Base-by-base conservation (phyloP, 2,888 invertebrate genomes). In the Amblyjoppa fuscipennis region DNA sequence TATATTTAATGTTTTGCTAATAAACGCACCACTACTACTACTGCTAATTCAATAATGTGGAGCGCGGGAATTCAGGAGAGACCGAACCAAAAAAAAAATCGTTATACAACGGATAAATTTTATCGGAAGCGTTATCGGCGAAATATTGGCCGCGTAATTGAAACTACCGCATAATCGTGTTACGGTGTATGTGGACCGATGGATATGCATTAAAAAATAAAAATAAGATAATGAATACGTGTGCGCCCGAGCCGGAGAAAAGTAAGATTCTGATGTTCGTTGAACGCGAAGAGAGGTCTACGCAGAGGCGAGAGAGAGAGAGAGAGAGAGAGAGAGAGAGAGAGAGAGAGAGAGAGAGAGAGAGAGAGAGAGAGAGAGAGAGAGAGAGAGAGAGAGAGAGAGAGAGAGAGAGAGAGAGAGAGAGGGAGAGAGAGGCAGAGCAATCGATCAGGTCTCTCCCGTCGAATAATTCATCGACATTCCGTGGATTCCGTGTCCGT, bases 391-490 rank as follows among this genome's bases (percentile, higher is more conserved):
- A 69, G 61, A 20, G 49, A 76, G 69, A 59, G 25, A 38, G 51
- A 66, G 66, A 20, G 61, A 61, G 1, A 69, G 61, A 20, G 49
- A 76, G 69, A 59, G 38, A 82, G 25, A 38, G 51, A 66, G 66
- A 20, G 20, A 20, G 20, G 0, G 20, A 20, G 20, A 20, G 20
- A 68, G 56, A 69, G 69, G 16, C 61, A 51, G 51, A 75, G 20
- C 64, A 83, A 86, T 86, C 86, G 77, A 86, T 77, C 74, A 70
- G 69, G 51, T 69, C 56, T 78, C 76, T 80, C 56, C 38, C 69
- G n/a, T 80, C 83, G 80, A 86, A 83, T 86, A 86, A 86, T 86
- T 86, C 83, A 86, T 86, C 81, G 80, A 78, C 83, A 86, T 86
- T 86, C 86, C 83, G 77, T 74, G 78, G 69, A 86, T 86, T 86